A percentile compares a stretch with the other conserved stretches of the same genome.
Evolutionary conservation across 2,888 invertebrate species (phyloP).

Genomic region (Mythimna lalbum): DNA sequence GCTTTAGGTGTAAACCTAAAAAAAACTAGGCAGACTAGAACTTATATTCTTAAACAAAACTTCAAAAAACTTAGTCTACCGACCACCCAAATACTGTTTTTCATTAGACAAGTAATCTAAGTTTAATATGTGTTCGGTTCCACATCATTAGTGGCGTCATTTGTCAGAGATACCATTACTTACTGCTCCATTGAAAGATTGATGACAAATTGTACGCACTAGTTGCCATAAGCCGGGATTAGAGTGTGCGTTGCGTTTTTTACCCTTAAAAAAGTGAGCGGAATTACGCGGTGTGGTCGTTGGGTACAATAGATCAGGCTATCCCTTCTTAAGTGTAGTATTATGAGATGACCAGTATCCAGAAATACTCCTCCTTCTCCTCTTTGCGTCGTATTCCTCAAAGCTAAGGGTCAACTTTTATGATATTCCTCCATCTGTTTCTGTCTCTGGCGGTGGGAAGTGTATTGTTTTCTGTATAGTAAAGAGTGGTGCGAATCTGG

Average conservation of each 20-base stretch:
- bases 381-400: no score
- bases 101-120: constrained; percentile 58
- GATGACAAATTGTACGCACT: constrained; percentile 62
- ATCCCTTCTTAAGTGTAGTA: neutral
- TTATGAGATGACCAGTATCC: no score
- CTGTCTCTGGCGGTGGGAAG: no score
- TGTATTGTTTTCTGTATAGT: no score
- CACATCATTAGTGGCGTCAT: constrained; percentile 65
- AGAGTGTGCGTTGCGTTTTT: constrained; percentile 56
- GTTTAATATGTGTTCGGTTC: constrained; percentile 63
- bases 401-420: no score
- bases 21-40: no score
- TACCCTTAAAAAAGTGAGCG: constrained; percentile 44
- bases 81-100: constrained; percentile 60
- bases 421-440: no score
- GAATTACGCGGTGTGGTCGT: constrained; percentile 35
- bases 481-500: no score
- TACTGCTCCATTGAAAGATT: constrained; percentile 61
- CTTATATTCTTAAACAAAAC: neutral
- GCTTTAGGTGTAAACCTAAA: no score
- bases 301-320: neutral
- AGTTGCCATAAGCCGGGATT: constrained; percentile 50
- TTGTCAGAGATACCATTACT: constrained; percentile 65
- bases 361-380: no score
- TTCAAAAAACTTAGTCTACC: constrained; percentile 17